A percentile compares a stretch with the other conserved stretches of the same genome.
Evolutionary conservation across 2,113 vertebrate genomes (phyloP).

Genomic region (Rhipidura dahli): DNA sequence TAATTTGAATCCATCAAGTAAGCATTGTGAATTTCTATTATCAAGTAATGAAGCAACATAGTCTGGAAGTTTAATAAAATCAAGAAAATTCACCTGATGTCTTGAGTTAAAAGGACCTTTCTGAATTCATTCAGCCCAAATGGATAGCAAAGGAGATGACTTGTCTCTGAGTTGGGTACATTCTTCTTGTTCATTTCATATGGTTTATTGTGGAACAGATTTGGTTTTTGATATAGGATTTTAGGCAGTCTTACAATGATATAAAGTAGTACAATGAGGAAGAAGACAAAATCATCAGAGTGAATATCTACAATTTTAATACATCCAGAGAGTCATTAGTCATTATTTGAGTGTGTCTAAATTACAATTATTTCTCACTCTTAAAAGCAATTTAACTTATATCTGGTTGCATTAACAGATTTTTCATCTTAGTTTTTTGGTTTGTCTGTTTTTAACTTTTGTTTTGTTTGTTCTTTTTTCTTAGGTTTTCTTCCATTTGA

Average conservation of each 20-base stretch:
- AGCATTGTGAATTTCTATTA: neutral
- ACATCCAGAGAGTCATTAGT: neutral
- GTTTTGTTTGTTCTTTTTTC: neutral
- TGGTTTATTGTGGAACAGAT: neutral
- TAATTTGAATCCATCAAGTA: neutral
- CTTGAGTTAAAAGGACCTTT: neutral
- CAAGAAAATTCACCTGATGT: neutral
- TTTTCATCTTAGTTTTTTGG: neutral
- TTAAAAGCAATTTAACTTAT: neutral
- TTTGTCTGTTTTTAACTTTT: neutral
- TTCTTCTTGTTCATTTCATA: neutral
- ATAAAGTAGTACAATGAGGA: neutral
- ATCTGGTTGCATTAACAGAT: neutral
- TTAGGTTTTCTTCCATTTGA: neutral
- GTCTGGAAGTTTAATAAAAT: neutral
- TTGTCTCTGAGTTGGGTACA: neutral
- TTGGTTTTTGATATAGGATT: neutral
- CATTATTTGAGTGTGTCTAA: neutral
- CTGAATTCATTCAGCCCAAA: neutral
- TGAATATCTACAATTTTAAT: neutral
- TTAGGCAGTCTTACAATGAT: neutral
- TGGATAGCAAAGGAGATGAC: neutral
- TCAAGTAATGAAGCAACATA: neutral
- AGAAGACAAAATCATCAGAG: neutral
- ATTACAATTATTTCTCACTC: neutral